Percentiles rank a stretch among this genome's conserved stretches.
These are phyloP conservation scores for Alloplasta piceator DNA, from an alignment of 2,888 invertebrate species.

Conservation along the genomic window DNA sequence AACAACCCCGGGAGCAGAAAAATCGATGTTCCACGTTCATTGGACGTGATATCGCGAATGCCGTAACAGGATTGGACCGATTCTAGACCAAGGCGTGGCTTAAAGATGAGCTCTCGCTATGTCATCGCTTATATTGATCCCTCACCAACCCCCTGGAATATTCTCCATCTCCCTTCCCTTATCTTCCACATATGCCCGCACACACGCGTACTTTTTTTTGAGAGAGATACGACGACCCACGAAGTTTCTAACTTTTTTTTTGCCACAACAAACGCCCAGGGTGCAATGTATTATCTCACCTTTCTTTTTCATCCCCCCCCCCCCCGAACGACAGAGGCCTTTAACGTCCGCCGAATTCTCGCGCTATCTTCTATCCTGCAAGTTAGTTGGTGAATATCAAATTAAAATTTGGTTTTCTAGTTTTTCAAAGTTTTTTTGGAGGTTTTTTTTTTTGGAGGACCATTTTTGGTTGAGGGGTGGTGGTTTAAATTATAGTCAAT, in stretches of 20 bases:
- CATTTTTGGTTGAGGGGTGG: too few relatives aligned
- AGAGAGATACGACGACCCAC: neutral
- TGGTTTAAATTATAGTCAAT: too few relatives aligned
- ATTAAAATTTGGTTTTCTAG: too few relatives aligned
- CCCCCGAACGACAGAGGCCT: neutral
- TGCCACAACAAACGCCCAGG: slow-evolving; percentile 46
- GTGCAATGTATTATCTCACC: slow-evolving; percentile 65
- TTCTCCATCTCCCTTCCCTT: slow-evolving; percentile 30
- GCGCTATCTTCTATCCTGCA: neutral
- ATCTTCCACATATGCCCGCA: slow-evolving; percentile 17
- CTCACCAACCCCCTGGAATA: slow-evolving; percentile 66
- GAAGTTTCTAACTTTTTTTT: slow-evolving; percentile 31
- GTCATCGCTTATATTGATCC: slow-evolving; percentile 83
- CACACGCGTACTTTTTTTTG: slow-evolving; percentile 7
- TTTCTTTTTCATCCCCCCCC: slow-evolving; percentile 34
- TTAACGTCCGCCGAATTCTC: slow-evolving; percentile 7
- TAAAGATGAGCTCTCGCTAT: slow-evolving; percentile 83
- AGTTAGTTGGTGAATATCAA: too few relatives aligned
- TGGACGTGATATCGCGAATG: slow-evolving; percentile 72
- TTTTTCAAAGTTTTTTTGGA: too few relatives aligned
- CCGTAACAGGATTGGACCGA: slow-evolving; percentile 74
- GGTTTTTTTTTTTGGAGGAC: too few relatives aligned
- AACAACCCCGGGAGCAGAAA: slow-evolving; percentile 74
- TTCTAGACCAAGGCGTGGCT: slow-evolving; percentile 77
- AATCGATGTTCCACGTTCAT: slow-evolving; percentile 78